Percentiles rank a stretch among this genome's conserved stretches.
These are phyloP conservation scores for Drosophila rhopaloa DNA, from an alignment of 1,140 invertebrate species.

Conservation along the genomic window DNA sequence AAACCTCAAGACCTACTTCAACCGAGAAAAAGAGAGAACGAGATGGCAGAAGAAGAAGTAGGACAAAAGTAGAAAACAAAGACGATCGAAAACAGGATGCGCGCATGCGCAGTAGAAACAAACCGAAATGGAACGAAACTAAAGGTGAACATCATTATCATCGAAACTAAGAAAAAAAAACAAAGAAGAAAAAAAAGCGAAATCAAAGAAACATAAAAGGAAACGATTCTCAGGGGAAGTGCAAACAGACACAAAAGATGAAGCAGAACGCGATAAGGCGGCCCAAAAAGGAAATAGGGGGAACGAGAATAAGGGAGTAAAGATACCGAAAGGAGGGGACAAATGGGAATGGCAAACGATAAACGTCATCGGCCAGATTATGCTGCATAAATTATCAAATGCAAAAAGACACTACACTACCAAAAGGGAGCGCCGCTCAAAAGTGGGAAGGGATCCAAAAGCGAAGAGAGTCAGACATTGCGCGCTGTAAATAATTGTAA, in stretches of 20 bases:
- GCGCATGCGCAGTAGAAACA: conserved; percentile 67
- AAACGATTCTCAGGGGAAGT: conserved; percentile 65
- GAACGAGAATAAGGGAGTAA: conserved; percentile 21
- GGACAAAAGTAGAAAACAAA: conserved; percentile 62
- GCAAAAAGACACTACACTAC: conserved; percentile 63
- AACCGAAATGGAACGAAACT: conserved; percentile 49
- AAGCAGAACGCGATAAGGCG: conserved; percentile 60
- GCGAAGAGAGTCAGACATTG: conserved; percentile 36
- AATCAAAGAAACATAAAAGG: conserved; percentile 82
- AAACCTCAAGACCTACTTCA: conserved; percentile 57
- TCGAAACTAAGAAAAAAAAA: conserved; percentile 30
- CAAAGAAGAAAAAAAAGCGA: conserved; percentile 60
- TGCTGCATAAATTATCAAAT: conserved; percentile 81
- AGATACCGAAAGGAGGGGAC: conserved; percentile 16
- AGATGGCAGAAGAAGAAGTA: conserved; percentile 27
- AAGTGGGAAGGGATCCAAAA: conserved; percentile 13
- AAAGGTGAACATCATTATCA: conserved; percentile 78
- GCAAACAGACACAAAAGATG: conserved; percentile 53
- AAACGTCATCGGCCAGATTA: conserved; percentile 79
- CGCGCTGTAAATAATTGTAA: conserved; percentile 79
- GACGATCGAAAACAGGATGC: conserved; percentile 72
- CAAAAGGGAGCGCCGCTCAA: conserved; percentile 64
- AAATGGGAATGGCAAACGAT: conserved; percentile 68
- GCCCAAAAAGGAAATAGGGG: conserved; percentile 47
- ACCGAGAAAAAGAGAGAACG: conserved; percentile 9